Evolutionary conservation across 2,113 vertebrate genomes (phyloP), one percentile per base, ranked within the genome.

Genomic region (Stomatorhinus ivindoensis): DNA sequence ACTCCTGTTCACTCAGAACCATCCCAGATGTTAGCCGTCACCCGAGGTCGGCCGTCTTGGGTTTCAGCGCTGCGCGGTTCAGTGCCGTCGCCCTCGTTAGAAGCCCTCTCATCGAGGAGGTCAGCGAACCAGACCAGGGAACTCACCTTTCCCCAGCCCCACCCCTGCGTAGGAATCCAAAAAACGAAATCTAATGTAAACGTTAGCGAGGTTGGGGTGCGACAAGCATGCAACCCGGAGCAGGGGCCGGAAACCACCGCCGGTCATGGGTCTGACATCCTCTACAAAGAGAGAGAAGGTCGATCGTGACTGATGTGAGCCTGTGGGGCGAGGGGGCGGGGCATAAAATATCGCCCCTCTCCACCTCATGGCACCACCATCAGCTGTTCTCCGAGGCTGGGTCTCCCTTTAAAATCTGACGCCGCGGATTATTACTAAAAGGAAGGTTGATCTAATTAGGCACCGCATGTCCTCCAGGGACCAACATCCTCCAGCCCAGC

Each of bases 11-110:
- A 13, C 73, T 31, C 50, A 55, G 85, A 87, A 87, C 85, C 50
- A 17, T 87, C 85, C 85, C 85, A 87, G 85, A 87, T 87, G 85
- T 87, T 87, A 48, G n/a, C 50, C 39, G 50, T 87, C 85, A 87
- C 50, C n/a, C 50, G 50, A 87, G 48, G 47, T 51, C n/a, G 47
- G 50, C 44, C 17, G n/a, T 55, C 48, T 87, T 50, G 50, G 10
- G 85, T 87, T 87, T 87, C 85, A 87, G 50, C 27, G 85, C 85
- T 27, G n/a, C 11, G 15, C 1, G n/a, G 85, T 83, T 24, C 44
- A 39, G 24, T 42, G 44, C 24, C 11, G 19, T n/a, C 53, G 53
- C 17, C 10, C 46, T 46, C 27, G 11, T 42, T 44, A 39, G 76
- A 73, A 73, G 15, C 35, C 73, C 73, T 47, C 39, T 84, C 24